Percentiles rank a stretch among this genome's conserved stretches.
Evolutionary conservation across 35 echinoderm and acorn worm genomes (phyloP).

Genomic region (Apostichopus japonicus): DNA sequence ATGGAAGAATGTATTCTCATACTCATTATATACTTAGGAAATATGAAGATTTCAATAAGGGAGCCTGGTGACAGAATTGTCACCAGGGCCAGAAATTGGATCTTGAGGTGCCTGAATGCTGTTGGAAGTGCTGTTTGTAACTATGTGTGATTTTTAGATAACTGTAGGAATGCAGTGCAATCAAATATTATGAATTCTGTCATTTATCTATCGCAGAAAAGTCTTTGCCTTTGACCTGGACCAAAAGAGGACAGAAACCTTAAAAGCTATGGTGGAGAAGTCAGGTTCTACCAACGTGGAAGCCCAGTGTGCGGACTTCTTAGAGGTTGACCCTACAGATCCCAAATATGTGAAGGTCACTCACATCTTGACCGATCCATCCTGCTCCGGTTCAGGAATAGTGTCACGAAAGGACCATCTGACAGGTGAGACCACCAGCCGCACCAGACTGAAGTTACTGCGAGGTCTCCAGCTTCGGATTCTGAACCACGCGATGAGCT

Average conservation of each 20-base stretch:
- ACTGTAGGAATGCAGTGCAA: too few relatives aligned
- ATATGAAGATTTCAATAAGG: too few relatives aligned
- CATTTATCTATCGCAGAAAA: conserved; percentile 60
- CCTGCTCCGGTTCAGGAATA: conserved; percentile 92
- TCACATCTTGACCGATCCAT: conserved; percentile 91
- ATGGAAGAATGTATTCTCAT: too few relatives aligned
- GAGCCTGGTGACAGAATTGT: too few relatives aligned
- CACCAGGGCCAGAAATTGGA: too few relatives aligned
- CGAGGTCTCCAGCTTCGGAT: conserved; percentile 65
- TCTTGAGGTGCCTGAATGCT: too few relatives aligned
- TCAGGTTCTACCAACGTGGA: conserved; percentile 72
- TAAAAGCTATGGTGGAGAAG: conserved; percentile 35
- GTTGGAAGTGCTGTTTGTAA: too few relatives aligned
- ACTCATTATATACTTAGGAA: too few relatives aligned
- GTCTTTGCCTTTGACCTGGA: conserved; percentile 93
- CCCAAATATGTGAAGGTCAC: conserved; percentile 51
- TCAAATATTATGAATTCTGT: too few relatives aligned
- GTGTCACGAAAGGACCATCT: conserved; percentile 74
- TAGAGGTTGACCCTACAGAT: conserved; percentile 66
- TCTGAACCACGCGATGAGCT: conserved; percentile 82
- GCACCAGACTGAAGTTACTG: conserved; percentile 66
- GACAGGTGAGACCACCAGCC: conserved; percentile 19
- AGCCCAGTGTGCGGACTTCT: conserved; percentile 72
- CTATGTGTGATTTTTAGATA: too few relatives aligned
- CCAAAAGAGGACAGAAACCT: conserved; percentile 52